These are phyloP conservation scores for Hirtodrosophila duncani DNA, from an alignment of 2,888 invertebrate species.

Conservation along the genomic window DNA sequence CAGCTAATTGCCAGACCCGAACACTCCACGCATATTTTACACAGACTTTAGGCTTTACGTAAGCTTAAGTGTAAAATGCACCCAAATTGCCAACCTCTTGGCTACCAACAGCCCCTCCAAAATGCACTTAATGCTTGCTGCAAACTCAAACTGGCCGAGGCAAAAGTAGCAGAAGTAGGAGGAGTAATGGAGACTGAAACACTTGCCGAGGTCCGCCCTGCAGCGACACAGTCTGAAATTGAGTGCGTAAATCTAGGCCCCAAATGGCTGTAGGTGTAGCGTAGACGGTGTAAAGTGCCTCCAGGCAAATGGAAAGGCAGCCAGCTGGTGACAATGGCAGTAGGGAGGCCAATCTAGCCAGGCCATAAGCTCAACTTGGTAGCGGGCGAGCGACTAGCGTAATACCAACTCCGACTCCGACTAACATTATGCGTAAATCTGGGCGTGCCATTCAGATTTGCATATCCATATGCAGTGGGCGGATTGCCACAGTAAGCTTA, in stretches of 20 bases:
- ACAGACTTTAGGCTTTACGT: conserved; percentile 43
- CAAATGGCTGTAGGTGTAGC: conserved; percentile 2
- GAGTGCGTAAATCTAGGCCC: conserved; percentile 36
- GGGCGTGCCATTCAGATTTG: too few species aligned
- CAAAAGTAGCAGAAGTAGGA: background rate
- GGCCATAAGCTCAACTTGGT: too few species aligned
- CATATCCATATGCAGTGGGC: too few species aligned
- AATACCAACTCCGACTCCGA: too few species aligned
- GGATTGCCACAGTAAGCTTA: too few species aligned
- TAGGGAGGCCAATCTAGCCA: background rate
- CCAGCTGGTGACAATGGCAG: conserved; percentile 19
- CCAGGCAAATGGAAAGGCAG: conserved; percentile 49
- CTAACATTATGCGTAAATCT: too few species aligned
- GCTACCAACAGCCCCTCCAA: conserved; percentile 10
- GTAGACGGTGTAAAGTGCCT: conserved; percentile 9
- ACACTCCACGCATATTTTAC: conserved; percentile 32
- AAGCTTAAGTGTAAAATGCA: conserved; percentile 27
- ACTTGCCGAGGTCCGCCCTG: conserved; percentile 40
- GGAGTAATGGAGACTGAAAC: background rate
- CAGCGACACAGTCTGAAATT: conserved; percentile 19
- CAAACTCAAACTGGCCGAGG: background rate
- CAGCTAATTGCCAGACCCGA: conserved; percentile 49
- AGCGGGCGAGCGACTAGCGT: too few species aligned
- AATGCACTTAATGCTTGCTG: conserved; percentile 28
- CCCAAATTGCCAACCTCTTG: conserved; percentile 15